Percentiles rank a stretch among this genome's conserved stretches.
Evolutionary conservation across 1,140 invertebrate genomes (phyloP).

Genomic region (Melipona quadrifasciata): DNA sequence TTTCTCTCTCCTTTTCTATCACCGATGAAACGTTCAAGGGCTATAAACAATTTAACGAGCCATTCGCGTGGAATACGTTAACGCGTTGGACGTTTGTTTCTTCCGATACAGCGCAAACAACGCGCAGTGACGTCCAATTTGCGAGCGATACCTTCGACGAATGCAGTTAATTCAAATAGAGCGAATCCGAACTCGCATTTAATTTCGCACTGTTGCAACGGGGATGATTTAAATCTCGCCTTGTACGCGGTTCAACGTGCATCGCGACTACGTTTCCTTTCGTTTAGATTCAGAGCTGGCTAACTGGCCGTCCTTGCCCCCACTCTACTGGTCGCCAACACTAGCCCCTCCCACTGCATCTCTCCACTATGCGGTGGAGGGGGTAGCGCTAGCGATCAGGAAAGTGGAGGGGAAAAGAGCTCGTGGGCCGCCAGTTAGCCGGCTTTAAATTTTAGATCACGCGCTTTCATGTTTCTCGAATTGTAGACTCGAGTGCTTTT

Average conservation of each 20-base stretch:
- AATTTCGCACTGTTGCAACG: not conserved
- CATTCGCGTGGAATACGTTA: slow-evolving; percentile 27
- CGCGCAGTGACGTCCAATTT: not conserved
- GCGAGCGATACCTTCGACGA: slow-evolving; percentile 5
- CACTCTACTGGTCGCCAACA: too few species aligned
- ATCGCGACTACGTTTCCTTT: not conserved
- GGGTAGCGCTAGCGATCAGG: too few species aligned
- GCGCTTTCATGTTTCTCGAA: too few species aligned
- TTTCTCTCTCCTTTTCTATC: too few species aligned
- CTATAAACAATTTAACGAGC: slow-evolving; percentile 3
- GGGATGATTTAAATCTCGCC: slow-evolving; percentile 11
- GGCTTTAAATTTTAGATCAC: too few species aligned
- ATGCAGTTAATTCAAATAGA: slow-evolving; percentile 17
- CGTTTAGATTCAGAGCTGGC: too few species aligned
- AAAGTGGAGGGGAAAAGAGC: too few species aligned
- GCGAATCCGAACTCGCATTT: not conserved
- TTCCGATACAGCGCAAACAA: not conserved
- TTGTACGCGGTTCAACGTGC: not conserved
- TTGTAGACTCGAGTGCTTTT: too few species aligned
- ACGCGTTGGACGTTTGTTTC: slow-evolving; percentile 35
- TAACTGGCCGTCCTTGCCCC: too few species aligned
- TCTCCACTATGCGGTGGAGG: too few species aligned
- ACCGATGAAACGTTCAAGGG: not conserved
- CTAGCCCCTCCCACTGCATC: too few species aligned
- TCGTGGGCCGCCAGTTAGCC: too few species aligned